Conservation (phyloP, 1,140 invertebrate genomes). For the Cryptotermes secundus region DNA sequence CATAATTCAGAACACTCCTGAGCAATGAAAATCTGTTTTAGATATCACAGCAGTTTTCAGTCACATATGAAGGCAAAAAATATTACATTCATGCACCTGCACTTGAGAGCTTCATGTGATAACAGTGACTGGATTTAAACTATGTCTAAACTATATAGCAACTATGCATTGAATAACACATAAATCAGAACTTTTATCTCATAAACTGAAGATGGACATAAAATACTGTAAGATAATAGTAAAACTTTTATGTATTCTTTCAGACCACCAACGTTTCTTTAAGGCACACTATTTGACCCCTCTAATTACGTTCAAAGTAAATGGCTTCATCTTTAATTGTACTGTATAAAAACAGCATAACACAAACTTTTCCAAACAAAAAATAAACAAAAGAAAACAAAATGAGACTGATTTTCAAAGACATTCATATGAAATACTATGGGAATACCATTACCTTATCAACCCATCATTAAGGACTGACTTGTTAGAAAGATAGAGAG, state of each 20-base stretch:
- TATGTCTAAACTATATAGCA: no score
- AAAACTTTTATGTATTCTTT: background rate
- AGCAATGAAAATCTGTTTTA: no score
- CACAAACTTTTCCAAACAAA: background rate
- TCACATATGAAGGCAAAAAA: no score
- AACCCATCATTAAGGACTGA: slow-evolving; percentile 39
- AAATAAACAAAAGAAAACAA: no score
- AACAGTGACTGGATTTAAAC: no score
- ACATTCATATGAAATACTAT: slow-evolving; percentile 35
- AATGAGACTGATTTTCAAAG: slow-evolving; percentile 3
- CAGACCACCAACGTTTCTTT: background rate
- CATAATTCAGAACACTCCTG: no score
- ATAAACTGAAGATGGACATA: background rate
- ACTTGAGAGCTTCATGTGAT: no score
- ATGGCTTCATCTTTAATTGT: background rate
- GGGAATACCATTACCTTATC: slow-evolving; percentile 37
- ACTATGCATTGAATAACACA: no score
- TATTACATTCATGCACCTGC: no score
- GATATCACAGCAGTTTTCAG: no score
- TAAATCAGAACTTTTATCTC: background rate
- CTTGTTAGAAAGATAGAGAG: slow-evolving; percentile 40
- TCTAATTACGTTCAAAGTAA: background rate
- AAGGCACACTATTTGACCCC: background rate
- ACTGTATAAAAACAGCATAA: background rate
- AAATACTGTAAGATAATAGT: background rate